Conservation (phyloP, 2,888 invertebrate species). For the Thymelicus sylvestris region DNA sequence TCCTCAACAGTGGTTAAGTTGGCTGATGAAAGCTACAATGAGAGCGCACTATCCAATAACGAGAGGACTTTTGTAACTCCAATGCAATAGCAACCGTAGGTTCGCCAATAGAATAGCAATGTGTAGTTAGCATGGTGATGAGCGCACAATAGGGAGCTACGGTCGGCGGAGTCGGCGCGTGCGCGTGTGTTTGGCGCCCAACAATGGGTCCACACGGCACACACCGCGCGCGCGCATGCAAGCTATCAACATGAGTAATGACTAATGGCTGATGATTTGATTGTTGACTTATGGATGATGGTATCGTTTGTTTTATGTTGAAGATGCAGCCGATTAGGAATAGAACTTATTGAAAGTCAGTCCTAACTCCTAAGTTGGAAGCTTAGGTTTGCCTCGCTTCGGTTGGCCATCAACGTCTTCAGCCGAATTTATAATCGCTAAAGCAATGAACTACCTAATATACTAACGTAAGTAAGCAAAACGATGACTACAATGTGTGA, state of each 20-base stretch:
- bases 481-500: too few species aligned
- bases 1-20: too few species aligned
- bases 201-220: constrained; percentile 18
- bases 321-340: neutral
- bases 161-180: constrained; percentile 15
- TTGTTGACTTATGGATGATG: neutral
- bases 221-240: neutral
- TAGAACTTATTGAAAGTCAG: neutral
- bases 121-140: constrained; percentile 28
- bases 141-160: constrained; percentile 28
- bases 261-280: neutral
- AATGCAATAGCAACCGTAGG: constrained; percentile 2
- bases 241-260: constrained; percentile 6
- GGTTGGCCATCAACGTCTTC: too few species aligned
- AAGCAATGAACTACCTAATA: too few species aligned
- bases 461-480: too few species aligned
- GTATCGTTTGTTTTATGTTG: neutral
- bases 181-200: constrained; percentile 19
- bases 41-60: neutral
- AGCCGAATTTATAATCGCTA: too few species aligned
- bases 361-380: too few species aligned
- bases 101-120: constrained; percentile 19
- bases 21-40: too few species aligned
- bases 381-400: too few species aligned
- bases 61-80: neutral